These are phyloP conservation scores for Triplophysa dalaica DNA, from an alignment of 2,113 vertebrate species.

Conservation along the genomic window DNA sequence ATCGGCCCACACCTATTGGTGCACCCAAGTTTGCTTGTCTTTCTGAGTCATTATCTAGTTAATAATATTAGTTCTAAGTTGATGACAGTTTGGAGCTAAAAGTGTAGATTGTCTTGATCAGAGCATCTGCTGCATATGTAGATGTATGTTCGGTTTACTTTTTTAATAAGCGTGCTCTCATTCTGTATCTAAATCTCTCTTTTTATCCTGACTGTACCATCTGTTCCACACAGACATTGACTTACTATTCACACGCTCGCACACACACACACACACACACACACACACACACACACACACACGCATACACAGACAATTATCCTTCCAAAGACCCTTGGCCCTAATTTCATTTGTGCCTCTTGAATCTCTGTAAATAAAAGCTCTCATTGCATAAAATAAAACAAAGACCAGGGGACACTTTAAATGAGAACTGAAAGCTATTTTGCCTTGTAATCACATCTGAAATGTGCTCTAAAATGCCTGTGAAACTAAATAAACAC, in stretches of 20 bases:
- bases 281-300: background rate
- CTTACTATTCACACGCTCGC: constrained; percentile 1
- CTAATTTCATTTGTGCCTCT: constrained; percentile 19
- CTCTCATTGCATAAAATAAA: constrained; percentile 6
- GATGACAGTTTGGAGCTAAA: background rate
- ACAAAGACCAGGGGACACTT: constrained; percentile 23
- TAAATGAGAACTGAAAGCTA: background rate
- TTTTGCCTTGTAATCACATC: constrained; percentile 17
- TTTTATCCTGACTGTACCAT: background rate
- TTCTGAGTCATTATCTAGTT: no score
- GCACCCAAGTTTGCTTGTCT: no score
- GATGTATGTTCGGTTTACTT: background rate
- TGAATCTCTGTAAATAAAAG: constrained; percentile 23
- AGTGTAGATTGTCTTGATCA: background rate
- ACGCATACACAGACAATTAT: constrained; percentile 1
- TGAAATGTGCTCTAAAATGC: background rate
- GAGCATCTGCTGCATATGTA: background rate
- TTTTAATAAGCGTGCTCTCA: background rate
- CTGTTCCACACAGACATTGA: background rate
- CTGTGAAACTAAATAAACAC: constrained; percentile 27
- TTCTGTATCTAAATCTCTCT: background rate
- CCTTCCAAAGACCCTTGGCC: constrained; percentile 13
- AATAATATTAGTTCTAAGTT: no score
- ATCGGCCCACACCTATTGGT: no score
- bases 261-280: background rate